Percentiles rank a stretch among this genome's conserved stretches.
Evolutionary conservation across 1,140 invertebrate genomes (phyloP).

Genomic region (Pararge aegeria): DNA sequence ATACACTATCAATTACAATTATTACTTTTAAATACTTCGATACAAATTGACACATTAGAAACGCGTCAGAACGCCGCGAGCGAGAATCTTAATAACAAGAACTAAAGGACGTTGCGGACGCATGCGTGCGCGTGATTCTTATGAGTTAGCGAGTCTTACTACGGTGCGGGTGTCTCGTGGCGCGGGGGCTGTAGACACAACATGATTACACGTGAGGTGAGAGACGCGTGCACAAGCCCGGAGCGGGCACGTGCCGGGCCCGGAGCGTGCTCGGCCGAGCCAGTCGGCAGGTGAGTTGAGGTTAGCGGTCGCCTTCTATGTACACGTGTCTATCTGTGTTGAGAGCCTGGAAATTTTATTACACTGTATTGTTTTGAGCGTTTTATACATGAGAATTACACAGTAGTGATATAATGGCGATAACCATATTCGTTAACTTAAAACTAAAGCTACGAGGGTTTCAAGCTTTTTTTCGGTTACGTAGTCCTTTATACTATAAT

Average conservation of each 20-base stretch:
- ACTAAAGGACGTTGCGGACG: background rate
- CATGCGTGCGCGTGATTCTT: background rate
- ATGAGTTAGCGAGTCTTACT: background rate
- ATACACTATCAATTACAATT: constrained; percentile 30
- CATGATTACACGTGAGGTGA: background rate
- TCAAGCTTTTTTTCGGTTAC: too few species aligned
- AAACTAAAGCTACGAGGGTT: too few species aligned
- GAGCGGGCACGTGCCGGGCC: background rate
- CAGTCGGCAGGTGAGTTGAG: constrained; percentile 1
- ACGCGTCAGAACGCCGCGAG: constrained; percentile 16
- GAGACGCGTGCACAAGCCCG: background rate
- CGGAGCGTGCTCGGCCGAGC: constrained; percentile 6
- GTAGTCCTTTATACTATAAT: too few species aligned
- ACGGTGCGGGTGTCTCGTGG: background rate
- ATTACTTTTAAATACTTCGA: constrained; percentile 24
- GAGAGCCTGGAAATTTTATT: background rate
- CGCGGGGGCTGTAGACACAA: background rate
- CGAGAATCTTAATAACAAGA: background rate
- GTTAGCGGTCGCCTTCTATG: constrained; percentile 18
- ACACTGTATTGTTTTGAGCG: too few species aligned
- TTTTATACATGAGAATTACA: too few species aligned
- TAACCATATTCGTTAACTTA: too few species aligned
- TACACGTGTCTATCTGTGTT: constrained; percentile 20
- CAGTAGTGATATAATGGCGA: too few species aligned
- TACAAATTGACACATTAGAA: constrained; percentile 33